A percentile compares a stretch with the other conserved stretches of the same genome.
Evolutionary conservation across 2,888 invertebrate species (phyloP).

Genomic region (Andrena hattorfiana): DNA sequence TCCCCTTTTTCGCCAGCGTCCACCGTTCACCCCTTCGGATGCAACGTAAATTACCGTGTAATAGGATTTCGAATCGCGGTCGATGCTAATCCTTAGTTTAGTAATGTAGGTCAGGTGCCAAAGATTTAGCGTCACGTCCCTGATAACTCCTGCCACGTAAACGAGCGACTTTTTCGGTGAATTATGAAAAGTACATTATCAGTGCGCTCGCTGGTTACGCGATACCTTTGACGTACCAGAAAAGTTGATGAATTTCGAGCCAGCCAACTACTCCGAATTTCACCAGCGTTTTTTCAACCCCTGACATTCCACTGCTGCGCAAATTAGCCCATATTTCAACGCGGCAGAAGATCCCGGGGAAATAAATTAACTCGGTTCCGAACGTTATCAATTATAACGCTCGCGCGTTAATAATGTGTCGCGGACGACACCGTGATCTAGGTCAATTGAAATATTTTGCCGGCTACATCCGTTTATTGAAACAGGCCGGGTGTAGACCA

Average conservation of each 20-base stretch:
- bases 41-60: slow-evolving; percentile 58
- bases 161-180: neutral
- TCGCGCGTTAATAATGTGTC: slow-evolving; percentile 27
- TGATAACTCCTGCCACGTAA: slow-evolving; percentile 16
- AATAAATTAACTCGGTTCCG: slow-evolving; percentile 15
- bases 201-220: no score
- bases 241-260: neutral
- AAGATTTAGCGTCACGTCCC: slow-evolving; percentile 42
- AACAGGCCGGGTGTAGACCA: slow-evolving; percentile 4
- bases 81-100: slow-evolving; percentile 53
- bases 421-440: slow-evolving; percentile 3
- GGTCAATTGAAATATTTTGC: slow-evolving; percentile 57
- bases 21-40: neutral
- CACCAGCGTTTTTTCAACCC: neutral
- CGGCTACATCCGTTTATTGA: slow-evolving; percentile 33
- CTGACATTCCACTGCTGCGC: neutral
- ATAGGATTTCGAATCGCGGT: slow-evolving; percentile 57
- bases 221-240: neutral
- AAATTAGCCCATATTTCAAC: no score
- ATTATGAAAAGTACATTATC: slow-evolving; percentile 7
- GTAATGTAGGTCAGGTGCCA: slow-evolving; percentile 43
- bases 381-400: slow-evolving; percentile 39
- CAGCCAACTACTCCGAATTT: neutral
- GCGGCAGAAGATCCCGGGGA: neutral
- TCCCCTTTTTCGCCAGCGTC: neutral